Evolutionary conservation across 1,140 invertebrate genomes (phyloP).

Genomic region (Bombus waltoni): DNA sequence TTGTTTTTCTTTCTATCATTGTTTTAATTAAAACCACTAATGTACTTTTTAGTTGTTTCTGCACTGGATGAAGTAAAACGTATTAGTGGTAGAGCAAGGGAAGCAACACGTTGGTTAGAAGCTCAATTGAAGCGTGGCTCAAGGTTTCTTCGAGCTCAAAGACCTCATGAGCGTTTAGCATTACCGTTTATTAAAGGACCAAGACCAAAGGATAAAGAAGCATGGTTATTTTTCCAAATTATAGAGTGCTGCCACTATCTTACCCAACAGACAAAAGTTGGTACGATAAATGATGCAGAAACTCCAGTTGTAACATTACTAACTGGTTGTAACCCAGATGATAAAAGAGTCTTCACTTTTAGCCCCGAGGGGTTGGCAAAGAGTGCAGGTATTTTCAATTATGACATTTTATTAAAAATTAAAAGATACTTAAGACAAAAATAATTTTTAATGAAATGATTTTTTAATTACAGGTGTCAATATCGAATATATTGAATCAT

Average conservation of each 20-base stretch:
- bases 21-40: not conserved
- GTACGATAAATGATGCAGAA: slow-evolving; percentile 80
- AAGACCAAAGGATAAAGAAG: slow-evolving; percentile 87
- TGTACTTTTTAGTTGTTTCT: slow-evolving; percentile 88
- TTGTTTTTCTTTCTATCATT: slow-evolving; percentile 13
- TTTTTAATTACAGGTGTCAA: slow-evolving; percentile 58
- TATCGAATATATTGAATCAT: slow-evolving; percentile 86
- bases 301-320: slow-evolving; percentile 85
- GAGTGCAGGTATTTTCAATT: slow-evolving; percentile 80
- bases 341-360: slow-evolving; percentile 73
- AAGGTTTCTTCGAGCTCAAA: slow-evolving; percentile 91
- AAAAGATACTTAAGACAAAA: not conserved
- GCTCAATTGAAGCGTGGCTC: slow-evolving; percentile 92
- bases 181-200: slow-evolving; percentile 89
- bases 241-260: slow-evolving; percentile 88
- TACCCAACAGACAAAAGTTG: slow-evolving; percentile 84
- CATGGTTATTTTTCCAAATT: slow-evolving; percentile 87
- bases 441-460: not conserved
- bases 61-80: slow-evolving; percentile 93
- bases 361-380: slow-evolving; percentile 84
- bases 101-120: slow-evolving; percentile 96
- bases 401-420: not conserved
- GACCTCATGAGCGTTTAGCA: slow-evolving; percentile 89
- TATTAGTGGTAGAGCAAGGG: slow-evolving; percentile 89
- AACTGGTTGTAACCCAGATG: slow-evolving; percentile 81